A percentile compares a stretch with the other conserved stretches of the same genome.
Conservation (phyloP, 1,140 invertebrate species). For the Agrypnia vestita region DNA sequence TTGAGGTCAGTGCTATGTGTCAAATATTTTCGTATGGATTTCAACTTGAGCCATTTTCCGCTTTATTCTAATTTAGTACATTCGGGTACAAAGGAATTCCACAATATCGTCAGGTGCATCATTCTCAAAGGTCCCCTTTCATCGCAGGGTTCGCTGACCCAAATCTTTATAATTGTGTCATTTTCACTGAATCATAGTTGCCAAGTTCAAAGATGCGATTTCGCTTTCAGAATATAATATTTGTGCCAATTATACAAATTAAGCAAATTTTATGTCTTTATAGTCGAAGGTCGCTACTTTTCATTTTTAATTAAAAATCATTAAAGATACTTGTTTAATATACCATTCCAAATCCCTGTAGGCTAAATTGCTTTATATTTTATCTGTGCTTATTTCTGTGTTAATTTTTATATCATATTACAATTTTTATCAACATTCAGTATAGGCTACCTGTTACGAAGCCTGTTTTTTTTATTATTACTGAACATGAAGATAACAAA, state of each 20-base stretch:
- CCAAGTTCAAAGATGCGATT: slow-evolving; percentile 39
- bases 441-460: too few relatives aligned
- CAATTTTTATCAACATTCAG: too few relatives aligned
- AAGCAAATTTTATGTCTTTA: background rate
- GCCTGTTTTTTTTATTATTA: too few relatives aligned
- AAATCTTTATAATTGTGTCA: slow-evolving; percentile 31
- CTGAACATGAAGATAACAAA: too few relatives aligned
- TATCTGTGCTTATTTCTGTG: too few relatives aligned
- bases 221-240: slow-evolving; percentile 9
- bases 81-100: slow-evolving; percentile 35
- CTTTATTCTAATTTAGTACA: slow-evolving; percentile 38
- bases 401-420: too few relatives aligned
- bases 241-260: slow-evolving; percentile 24
- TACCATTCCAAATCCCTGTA: too few relatives aligned
- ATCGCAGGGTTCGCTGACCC: slow-evolving; percentile 38
- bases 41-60: background rate
- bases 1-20: slow-evolving; percentile 78
- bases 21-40: slow-evolving; percentile 2
- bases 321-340: too few relatives aligned
- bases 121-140: slow-evolving; percentile 19
- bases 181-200: slow-evolving; percentile 34
- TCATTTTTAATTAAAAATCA: slow-evolving; percentile 9
- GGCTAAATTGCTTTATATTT: too few relatives aligned
- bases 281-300: slow-evolving; percentile 25
- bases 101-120: background rate